These are phyloP conservation scores for Caenorhabditis becei DNA, from an alignment of 2,888 invertebrate species.

Conservation along the genomic window DNA sequence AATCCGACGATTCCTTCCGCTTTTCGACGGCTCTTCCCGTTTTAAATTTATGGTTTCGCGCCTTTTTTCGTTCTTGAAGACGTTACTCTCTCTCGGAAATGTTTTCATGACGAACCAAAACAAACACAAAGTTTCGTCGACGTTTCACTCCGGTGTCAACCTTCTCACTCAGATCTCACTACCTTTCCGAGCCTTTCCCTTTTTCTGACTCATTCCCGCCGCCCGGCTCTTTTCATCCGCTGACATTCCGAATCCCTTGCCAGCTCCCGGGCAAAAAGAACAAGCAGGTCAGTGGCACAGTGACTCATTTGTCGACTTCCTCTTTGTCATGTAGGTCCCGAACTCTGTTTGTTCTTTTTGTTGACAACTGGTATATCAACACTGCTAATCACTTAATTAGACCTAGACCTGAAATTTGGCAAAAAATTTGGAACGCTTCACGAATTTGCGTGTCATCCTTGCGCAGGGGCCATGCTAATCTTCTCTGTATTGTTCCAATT, in stretches of 20 bases:
- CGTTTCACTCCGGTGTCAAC: not conserved
- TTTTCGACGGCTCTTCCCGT: constrained; percentile 5
- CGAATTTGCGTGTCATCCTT: constrained; percentile 86
- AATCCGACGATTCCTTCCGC: constrained; percentile 8
- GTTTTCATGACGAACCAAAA: not conserved
- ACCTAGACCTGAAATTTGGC: too few relatives aligned
- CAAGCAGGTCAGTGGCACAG: constrained; percentile 7
- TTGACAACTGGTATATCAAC: too few relatives aligned
- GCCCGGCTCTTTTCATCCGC: constrained; percentile 1
- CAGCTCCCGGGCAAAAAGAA: not conserved
- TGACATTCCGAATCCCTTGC: not conserved
- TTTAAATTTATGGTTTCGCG: constrained; percentile 24
- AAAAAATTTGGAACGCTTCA: constrained; percentile 89
- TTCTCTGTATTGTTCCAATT: constrained; percentile 94
- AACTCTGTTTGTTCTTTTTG: too few relatives aligned
- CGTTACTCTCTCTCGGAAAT: not conserved
- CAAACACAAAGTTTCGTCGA: not conserved
- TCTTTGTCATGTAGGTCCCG: not conserved
- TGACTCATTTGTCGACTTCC: not conserved
- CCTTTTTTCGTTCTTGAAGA: not conserved
- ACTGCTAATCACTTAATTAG: too few relatives aligned
- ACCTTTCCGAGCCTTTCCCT: not conserved
- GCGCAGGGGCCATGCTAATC: constrained; percentile 94
- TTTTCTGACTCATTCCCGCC: constrained; percentile 23
- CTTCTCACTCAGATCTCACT: not conserved